Percentiles rank a stretch among this genome's conserved stretches.
phyloP scores from a whole-genome alignment of 2,113 vertebrate genomes.

The Sclerurus mexicanus region DNA sequence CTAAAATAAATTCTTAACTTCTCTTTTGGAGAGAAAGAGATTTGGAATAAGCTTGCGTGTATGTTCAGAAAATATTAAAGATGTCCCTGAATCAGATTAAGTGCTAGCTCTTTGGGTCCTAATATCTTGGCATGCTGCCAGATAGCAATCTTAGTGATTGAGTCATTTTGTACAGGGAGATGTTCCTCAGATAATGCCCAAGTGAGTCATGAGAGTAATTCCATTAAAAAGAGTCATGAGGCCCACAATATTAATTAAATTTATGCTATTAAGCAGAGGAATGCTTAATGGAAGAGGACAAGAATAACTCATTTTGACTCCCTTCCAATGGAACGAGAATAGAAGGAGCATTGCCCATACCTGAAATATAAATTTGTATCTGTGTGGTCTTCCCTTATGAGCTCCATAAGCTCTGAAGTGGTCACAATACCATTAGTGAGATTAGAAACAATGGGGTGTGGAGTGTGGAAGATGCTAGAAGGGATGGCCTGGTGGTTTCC shows the following conservation, averaged over 20 bases:
- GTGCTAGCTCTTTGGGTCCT: conserved; percentile 67
- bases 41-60: conserved; percentile 31
- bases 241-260: conserved; percentile 78
- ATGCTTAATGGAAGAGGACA: conserved; percentile 67
- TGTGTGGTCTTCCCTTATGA: background rate
- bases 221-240: conserved; percentile 76
- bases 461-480: background rate
- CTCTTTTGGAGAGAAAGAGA: background rate
- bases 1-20: conserved; percentile 66
- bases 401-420: background rate
- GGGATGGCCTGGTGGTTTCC: background rate
- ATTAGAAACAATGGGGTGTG: background rate
- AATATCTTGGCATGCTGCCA: conserved; percentile 73
- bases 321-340: conserved; percentile 19
- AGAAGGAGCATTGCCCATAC: background rate
- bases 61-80: conserved; percentile 73
- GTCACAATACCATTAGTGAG: background rate
- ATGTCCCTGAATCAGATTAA: conserved; percentile 79
- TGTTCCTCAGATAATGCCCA: conserved; percentile 72
- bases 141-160: conserved; percentile 80
- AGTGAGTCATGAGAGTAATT: conserved; percentile 83
- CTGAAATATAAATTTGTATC: background rate
- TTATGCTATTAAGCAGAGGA: conserved; percentile 64
- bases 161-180: conserved; percentile 74
- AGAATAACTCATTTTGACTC: conserved; percentile 49